These are phyloP conservation scores for Orchestia grillus DNA, from an alignment of 1,140 invertebrate species.

Conservation along the genomic window DNA sequence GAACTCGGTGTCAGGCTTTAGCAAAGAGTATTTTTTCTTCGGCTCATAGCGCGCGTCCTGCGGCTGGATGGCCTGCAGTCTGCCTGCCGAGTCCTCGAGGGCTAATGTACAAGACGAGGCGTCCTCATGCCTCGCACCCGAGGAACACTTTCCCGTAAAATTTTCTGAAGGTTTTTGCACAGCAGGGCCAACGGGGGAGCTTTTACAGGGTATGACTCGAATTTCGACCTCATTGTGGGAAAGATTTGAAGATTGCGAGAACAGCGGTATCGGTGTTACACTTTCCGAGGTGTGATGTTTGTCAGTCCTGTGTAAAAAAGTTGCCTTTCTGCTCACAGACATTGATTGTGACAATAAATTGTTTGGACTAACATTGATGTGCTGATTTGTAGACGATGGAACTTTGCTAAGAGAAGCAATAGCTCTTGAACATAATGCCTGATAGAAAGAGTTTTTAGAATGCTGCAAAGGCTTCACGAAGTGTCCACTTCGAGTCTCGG, in stretches of 20 bases:
- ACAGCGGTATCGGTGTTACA: not conserved
- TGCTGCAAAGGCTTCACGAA: not conserved
- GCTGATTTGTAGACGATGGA: not conserved
- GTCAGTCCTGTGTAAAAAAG: not conserved
- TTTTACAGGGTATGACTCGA: not conserved
- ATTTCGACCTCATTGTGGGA: not conserved
- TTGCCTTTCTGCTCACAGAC: not conserved
- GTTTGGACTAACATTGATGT: not conserved
- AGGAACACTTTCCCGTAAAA: not conserved
- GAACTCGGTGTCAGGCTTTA: not conserved
- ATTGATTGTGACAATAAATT: not conserved
- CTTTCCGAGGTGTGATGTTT: not conserved
- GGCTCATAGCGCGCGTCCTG: not conserved
- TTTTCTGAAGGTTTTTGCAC: not conserved
- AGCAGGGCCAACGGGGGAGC: not conserved
- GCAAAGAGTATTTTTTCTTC: not conserved
- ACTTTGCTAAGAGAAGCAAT: not conserved
- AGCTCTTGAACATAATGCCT: not conserved
- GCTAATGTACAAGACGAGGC: not conserved
- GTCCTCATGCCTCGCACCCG: not conserved
- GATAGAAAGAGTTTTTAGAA: not conserved
- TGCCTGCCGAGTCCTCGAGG: not conserved
- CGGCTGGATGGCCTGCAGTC: not conserved
- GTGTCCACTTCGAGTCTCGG: not conserved
- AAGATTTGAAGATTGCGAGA: not conserved